Conservation (phyloP, 2,113 vertebrate genomes). For the Spea bombifrons region DNA sequence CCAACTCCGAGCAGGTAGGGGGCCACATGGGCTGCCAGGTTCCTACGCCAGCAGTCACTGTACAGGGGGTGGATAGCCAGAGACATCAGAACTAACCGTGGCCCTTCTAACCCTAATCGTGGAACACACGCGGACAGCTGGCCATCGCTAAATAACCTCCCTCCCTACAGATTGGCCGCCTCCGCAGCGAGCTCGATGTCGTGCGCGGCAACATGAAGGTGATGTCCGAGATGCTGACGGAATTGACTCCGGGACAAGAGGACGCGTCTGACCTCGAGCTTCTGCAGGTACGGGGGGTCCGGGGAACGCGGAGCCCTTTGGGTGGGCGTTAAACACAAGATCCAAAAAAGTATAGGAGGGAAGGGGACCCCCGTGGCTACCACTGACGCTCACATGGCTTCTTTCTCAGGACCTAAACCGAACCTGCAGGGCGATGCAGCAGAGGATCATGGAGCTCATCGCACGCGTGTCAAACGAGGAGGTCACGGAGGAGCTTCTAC, state of each 20-base stretch:
- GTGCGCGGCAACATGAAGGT: conserved; percentile 97
- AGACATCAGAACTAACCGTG: too few relatives aligned
- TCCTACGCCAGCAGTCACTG: too few relatives aligned
- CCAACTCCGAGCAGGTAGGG: conserved; percentile 90
- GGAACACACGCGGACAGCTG: too few relatives aligned
- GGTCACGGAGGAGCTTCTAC: conserved; percentile 92
- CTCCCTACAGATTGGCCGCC: conserved; percentile 77
- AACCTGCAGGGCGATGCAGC: conserved; percentile 95
- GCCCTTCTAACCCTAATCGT: too few relatives aligned
- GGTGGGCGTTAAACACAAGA: too few relatives aligned
- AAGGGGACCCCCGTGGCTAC: too few relatives aligned
- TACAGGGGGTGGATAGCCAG: too few relatives aligned
- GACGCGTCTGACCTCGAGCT: conserved; percentile 93
- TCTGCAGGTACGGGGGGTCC: conserved; percentile 75
- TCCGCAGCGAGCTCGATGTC: conserved; percentile 91
- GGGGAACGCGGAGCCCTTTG: too few relatives aligned
- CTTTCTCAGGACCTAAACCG: conserved; percentile 83
- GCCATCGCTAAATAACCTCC: too few relatives aligned
- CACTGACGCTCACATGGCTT: neutral
- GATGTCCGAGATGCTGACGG: conserved; percentile 98
- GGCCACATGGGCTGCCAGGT: neutral
- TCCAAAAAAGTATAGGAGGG: too few relatives aligned
- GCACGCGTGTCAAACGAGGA: conserved; percentile 91
- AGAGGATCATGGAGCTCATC: conserved; percentile 92
- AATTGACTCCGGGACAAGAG: conserved; percentile 96